Base-by-base conservation (phyloP, 2,888 invertebrate genomes). In the Tinea pellionella region DNA sequence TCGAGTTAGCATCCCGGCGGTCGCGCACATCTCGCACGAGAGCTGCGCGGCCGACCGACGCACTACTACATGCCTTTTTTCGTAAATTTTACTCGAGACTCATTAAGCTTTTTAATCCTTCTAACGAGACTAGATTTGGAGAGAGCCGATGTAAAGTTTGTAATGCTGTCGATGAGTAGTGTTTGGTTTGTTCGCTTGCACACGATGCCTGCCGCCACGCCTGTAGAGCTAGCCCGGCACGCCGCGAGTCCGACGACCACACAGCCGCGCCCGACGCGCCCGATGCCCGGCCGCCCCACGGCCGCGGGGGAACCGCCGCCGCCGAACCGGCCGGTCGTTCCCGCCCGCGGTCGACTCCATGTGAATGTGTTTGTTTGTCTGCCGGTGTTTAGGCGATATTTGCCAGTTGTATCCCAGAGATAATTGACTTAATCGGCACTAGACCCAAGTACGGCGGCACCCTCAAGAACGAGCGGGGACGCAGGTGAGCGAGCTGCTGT, bases 391-490 rank as follows among this genome's bases (percentile, higher is more conserved):
- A 98, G 98, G 99, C 99, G 92, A 98, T 99, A 94, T 99, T 99
- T 95, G 99, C 99, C 92, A 98, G 97, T 94, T 98, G 98, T 94
- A 98, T 99, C 91, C 99, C 99, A 89, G 99, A 99, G 94, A 99
- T 99, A 91, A 98, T 98, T 91, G 99, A 99, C 93, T 96, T 99
- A 93, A 96, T 99, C 92, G 98, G 99, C 90, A 97, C 97, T 92
- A 96, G 98, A 91, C 97, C 98, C 91, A 98, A 99, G 93, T 99
- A 99, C 92, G 98, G 98, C 90, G 99, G 99, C 90, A 96, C 98
- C 89, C 96, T 97, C 94, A 98, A 99, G 94, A 98, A 98, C 92
- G 99, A 99, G 93, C 96, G 97, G 91, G 98, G 99, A 92, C 96
- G 99, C 96, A 98, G 98, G 98, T 98, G 94, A 95, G 94, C 91